These are phyloP conservation scores for Andrena hattorfiana DNA, from an alignment of 2,888 invertebrate genomes.

Conservation along the genomic window DNA sequence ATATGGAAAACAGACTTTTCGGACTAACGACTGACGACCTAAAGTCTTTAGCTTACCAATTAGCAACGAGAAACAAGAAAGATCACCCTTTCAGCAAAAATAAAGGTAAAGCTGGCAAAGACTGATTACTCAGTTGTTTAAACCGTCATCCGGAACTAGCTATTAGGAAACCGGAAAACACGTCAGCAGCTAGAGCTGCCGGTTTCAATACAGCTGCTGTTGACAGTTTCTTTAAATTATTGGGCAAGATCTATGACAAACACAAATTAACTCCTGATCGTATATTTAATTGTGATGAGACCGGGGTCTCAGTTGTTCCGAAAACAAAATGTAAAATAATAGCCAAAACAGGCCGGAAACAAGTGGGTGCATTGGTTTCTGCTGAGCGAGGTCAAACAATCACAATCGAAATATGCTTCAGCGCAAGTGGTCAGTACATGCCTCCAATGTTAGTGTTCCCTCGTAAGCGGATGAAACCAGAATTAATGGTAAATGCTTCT, in stretches of 20 bases:
- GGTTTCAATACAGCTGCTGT: slow-evolving; percentile 32
- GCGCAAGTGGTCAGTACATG: background rate
- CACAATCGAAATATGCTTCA: background rate
- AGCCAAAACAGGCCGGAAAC: background rate
- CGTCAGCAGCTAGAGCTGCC: slow-evolving; percentile 33
- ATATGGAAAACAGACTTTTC: background rate
- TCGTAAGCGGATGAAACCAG: slow-evolving; percentile 1
- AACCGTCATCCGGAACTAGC: slow-evolving; percentile 19
- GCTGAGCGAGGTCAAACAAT: background rate
- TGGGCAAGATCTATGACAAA: background rate
- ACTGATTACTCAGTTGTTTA: slow-evolving; percentile 7
- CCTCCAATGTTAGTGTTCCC: slow-evolving; percentile 6
- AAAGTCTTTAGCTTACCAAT: background rate
- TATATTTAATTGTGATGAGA: background rate
- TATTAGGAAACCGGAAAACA: slow-evolving; percentile 22
- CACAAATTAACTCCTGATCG: background rate
- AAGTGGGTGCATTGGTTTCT: slow-evolving; percentile 1
- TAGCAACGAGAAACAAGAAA: background rate
- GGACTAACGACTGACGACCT: background rate
- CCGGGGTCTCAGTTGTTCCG: background rate
- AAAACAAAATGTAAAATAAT: background rate
- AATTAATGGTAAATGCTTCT: slow-evolving; percentile 7
- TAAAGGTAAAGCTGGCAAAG: slow-evolving; percentile 10
- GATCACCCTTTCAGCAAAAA: background rate
- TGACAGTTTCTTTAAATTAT: slow-evolving; percentile 24